Evolutionary conservation across 2,797 vertebrate genomes (phyloP).

Genomic region (Coracias cyanogaster): DNA sequence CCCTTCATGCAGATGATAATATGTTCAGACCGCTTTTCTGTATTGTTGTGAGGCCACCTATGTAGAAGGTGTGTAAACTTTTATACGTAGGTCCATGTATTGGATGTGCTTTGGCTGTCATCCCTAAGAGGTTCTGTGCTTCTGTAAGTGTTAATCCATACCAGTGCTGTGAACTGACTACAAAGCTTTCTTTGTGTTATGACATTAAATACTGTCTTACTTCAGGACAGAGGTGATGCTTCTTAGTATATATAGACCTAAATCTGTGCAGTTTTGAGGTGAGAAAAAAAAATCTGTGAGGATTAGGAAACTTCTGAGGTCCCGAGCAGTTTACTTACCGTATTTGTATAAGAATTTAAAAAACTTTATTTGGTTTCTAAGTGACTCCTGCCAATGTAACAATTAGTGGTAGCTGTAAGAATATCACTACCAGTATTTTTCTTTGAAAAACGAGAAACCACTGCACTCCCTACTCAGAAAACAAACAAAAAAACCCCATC

Average conservation of each 20-base stretch:
- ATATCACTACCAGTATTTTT: neutral
- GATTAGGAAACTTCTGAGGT: neutral
- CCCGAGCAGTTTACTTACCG: neutral
- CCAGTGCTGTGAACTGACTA: neutral
- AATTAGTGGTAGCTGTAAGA: neutral
- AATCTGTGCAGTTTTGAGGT: neutral
- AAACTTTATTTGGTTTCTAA: neutral
- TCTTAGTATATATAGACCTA: neutral
- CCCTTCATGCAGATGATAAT: neutral
- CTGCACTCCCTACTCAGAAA: accelerated
- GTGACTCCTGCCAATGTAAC: neutral
- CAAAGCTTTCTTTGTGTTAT: neutral
- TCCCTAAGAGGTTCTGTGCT: neutral
- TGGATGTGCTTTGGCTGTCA: neutral
- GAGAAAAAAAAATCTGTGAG: neutral
- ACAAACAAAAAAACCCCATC: accelerated
- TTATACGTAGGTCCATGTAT: neutral
- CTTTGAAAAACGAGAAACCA: neutral
- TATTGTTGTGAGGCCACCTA: neutral
- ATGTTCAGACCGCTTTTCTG: neutral
- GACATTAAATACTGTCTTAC: neutral
- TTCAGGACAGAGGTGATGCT: neutral
- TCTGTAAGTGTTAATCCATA: neutral
- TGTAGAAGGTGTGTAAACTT: neutral
- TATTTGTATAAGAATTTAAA: neutral